phyloP scores from a whole-genome alignment of 1,140 invertebrate species.

The Sweltsa coloradensis region DNA sequence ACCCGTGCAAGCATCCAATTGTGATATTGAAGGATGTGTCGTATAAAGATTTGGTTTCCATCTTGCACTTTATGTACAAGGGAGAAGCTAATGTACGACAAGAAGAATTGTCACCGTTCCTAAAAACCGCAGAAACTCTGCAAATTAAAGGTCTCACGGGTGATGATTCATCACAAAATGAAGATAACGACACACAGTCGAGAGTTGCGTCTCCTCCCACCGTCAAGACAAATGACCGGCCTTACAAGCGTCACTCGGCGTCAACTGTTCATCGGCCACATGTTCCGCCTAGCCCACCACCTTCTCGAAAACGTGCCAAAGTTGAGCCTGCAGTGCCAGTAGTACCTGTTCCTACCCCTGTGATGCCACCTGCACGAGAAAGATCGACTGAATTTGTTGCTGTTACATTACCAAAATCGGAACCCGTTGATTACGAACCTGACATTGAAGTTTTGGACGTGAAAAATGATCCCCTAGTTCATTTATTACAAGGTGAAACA shows the following conservation, averaged over 20 bases:
- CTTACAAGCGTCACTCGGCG: neutral
- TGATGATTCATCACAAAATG: constrained; percentile 3
- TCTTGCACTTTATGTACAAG: constrained; percentile 78
- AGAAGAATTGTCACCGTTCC: constrained; percentile 66
- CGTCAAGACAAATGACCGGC: constrained; percentile 2
- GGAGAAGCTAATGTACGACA: constrained; percentile 76
- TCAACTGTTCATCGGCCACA: neutral
- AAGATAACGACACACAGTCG: neutral
- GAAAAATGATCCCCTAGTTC: no score
- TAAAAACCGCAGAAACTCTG: constrained; percentile 72
- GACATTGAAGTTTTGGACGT: constrained; percentile 2
- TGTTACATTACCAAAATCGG: constrained; percentile 8
- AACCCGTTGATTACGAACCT: constrained; percentile 11
- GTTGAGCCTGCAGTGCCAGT: neutral
- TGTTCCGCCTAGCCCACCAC: neutral
- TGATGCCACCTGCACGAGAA: neutral
- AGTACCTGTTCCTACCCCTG: neutral
- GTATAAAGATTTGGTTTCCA: constrained; percentile 57
- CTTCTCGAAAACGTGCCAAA: neutral
- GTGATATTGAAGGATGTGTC: constrained; percentile 76
- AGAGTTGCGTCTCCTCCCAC: neutral
- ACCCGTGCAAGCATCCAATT: constrained; percentile 49
- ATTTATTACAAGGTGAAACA: no score
- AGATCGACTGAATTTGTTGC: neutral
- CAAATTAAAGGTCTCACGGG: constrained; percentile 70